phyloP scores from a whole-genome alignment of 2,888 invertebrate species.

The Drosophila parthenogenetica region DNA sequence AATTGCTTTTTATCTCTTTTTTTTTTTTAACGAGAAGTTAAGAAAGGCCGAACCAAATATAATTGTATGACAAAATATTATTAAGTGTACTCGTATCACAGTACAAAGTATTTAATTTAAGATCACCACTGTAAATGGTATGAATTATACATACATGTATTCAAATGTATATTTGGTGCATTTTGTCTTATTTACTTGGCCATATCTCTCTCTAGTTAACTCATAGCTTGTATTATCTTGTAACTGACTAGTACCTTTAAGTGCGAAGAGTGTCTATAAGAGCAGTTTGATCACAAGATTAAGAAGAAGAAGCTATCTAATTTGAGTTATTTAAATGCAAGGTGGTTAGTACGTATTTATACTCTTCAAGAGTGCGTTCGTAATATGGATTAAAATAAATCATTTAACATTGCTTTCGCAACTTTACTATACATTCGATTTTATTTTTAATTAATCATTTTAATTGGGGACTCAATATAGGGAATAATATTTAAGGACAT shows the following conservation, averaged over 20 bases:
- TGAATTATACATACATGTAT: too few species aligned
- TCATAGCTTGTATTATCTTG: slow-evolving; percentile 44
- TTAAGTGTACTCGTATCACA: too few species aligned
- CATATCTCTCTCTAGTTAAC: slow-evolving; percentile 35
- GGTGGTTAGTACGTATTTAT: slow-evolving; percentile 46
- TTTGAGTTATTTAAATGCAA: slow-evolving; percentile 15
- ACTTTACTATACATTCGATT: slow-evolving; percentile 61
- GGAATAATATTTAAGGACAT: too few species aligned
- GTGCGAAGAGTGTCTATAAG: slow-evolving; percentile 48
- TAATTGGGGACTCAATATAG: too few species aligned
- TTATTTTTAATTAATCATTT: slow-evolving; percentile 3
- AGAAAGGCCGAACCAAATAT: too few species aligned
- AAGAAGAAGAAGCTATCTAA: slow-evolving; percentile 28
- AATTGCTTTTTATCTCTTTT: too few species aligned
- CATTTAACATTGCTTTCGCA: slow-evolving; percentile 70
- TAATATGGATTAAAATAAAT: slow-evolving; percentile 63
- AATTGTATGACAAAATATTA: too few species aligned
- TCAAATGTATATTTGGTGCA: slow-evolving; percentile 34
- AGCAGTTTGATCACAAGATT: slow-evolving; percentile 25
- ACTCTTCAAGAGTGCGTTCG: slow-evolving; percentile 72
- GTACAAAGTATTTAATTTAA: too few species aligned
- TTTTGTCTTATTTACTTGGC: slow-evolving; percentile 54
- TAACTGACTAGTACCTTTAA: slow-evolving; percentile 49
- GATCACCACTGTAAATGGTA: too few species aligned
- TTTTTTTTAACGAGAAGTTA: too few species aligned